These are phyloP conservation scores for Platysteira castanea DNA, from an alignment of 2,113 vertebrate species.

Conservation along the genomic window DNA sequence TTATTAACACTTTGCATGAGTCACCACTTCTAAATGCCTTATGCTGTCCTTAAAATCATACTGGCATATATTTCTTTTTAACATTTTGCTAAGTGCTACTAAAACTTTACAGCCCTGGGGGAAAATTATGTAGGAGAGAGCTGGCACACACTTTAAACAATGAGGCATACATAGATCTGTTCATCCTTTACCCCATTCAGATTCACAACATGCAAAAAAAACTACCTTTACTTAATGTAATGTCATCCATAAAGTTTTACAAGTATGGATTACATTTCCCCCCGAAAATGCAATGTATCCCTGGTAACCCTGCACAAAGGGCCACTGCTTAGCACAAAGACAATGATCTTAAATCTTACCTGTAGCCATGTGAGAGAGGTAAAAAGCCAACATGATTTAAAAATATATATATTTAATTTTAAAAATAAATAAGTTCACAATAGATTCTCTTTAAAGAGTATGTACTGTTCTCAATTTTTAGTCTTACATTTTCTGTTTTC, in stretches of 20 bases:
- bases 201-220: background rate
- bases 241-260: background rate
- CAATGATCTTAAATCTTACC: background rate
- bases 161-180: slow-evolving; percentile 42
- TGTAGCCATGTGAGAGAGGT: background rate
- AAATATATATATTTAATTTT: background rate
- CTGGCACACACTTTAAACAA: slow-evolving; percentile 47
- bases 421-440: background rate
- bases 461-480: background rate
- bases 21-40: slow-evolving; percentile 67
- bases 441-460: background rate
- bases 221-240: background rate
- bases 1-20: slow-evolving; percentile 64
- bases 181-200: background rate
- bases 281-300: background rate
- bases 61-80: slow-evolving; percentile 31
- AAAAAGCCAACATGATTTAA: background rate
- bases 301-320: background rate
- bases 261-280: background rate
- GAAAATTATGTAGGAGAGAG: slow-evolving; percentile 30
- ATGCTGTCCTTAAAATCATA: slow-evolving; percentile 53
- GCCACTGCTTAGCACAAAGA: background rate
- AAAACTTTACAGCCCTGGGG: slow-evolving; percentile 41
- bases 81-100: slow-evolving; percentile 57
- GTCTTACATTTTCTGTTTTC: background rate